Evolutionary conservation across 2,113 vertebrate species (phyloP).

Genomic region (Ptyas mucosa): DNA sequence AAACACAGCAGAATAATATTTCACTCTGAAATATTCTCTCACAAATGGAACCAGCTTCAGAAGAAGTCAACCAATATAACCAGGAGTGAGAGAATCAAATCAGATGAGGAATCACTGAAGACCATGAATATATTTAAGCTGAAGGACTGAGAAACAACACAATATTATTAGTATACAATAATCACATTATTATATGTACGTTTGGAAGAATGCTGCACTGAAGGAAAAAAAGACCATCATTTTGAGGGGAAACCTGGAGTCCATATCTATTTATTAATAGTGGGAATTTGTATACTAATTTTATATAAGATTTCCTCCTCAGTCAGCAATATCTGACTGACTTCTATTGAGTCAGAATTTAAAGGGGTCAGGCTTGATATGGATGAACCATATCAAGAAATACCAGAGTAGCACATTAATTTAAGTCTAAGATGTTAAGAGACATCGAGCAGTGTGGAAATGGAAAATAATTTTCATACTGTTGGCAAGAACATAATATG

Average conservation of each 20-base stretch:
- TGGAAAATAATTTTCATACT: neutral
- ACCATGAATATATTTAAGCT: neutral
- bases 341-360: neutral
- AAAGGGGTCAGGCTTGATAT: neutral
- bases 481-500: neutral
- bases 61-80: too few species aligned
- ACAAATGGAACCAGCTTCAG: neutral
- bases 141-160: neutral
- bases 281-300: neutral
- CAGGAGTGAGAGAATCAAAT: neutral
- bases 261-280: neutral
- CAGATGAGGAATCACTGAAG: neutral
- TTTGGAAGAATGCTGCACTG: neutral
- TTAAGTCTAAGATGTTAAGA: neutral
- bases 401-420: neutral
- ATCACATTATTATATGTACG: neutral
- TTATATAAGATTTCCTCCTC: neutral
- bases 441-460: neutral
- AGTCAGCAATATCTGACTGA: neutral
- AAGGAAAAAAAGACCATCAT: neutral
- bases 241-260: neutral
- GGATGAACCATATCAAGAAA: neutral
- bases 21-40: neutral
- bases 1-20: neutral
- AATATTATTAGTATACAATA: neutral